Conservation (phyloP, 2,888 invertebrate genomes). For the Anodontia alba region DNA sequence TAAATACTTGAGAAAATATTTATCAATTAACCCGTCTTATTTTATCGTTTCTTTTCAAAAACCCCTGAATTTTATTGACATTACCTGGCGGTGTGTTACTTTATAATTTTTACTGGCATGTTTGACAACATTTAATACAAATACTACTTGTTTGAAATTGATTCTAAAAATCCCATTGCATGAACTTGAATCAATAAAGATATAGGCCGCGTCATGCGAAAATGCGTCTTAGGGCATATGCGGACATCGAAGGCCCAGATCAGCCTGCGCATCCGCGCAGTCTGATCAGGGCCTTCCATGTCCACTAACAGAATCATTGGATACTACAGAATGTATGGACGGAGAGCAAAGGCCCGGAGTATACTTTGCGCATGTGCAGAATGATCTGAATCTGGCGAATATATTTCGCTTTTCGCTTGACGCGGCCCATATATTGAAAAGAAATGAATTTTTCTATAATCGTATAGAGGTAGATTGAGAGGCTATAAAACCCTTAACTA, state of each 20-base stretch:
- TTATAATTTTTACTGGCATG: neutral
- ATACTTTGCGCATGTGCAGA: too few relatives aligned
- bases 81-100: neutral
- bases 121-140: neutral
- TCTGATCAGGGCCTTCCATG: too few relatives aligned
- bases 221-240: too few relatives aligned
- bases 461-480: neutral
- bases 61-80: neutral
- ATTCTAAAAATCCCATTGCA: neutral
- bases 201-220: too few relatives aligned
- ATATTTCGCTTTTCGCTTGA: too few relatives aligned
- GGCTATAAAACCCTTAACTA: neutral
- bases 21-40: neutral
- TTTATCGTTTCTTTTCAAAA: constrained; percentile 1
- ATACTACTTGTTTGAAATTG: constrained; percentile 9
- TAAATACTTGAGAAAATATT: constrained; percentile 13
- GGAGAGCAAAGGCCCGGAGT: too few relatives aligned
- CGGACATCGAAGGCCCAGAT: too few relatives aligned
- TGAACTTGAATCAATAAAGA: neutral
- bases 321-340: too few relatives aligned
- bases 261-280: too few relatives aligned
- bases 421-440: too few relatives aligned
- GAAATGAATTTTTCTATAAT: neutral
- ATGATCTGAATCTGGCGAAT: too few relatives aligned
- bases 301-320: too few relatives aligned